phyloP scores from a whole-genome alignment of 2,797 vertebrate genomes.

The Picus viridis region DNA sequence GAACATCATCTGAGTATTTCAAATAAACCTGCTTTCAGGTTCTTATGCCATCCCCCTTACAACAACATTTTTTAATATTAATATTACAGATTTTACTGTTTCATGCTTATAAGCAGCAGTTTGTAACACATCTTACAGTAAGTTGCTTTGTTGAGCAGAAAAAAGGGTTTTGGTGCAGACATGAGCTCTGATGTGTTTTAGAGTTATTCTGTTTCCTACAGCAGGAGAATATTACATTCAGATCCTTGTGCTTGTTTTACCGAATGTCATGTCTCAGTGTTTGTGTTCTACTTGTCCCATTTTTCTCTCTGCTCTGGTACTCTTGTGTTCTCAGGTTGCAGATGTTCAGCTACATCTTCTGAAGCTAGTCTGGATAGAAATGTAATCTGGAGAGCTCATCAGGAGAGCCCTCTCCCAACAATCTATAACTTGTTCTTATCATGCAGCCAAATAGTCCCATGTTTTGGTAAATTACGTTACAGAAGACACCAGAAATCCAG shows the following conservation, averaged over 20 bases:
- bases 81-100: neutral
- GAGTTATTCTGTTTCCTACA: neutral
- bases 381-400: neutral
- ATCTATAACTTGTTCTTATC: neutral
- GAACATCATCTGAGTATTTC: neutral
- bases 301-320: neutral
- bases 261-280: neutral
- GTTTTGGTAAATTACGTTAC: neutral
- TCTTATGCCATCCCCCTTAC: neutral
- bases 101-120: neutral
- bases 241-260: neutral
- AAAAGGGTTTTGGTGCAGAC: neutral
- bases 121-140: neutral
- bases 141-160: rapidly evolving
- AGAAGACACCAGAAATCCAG: neutral
- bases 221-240: neutral
- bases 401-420: neutral
- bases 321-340: constrained; percentile 30
- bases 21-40: neutral
- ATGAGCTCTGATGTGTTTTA: neutral
- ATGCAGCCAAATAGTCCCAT: neutral
- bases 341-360: neutral
- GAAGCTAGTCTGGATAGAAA: neutral
- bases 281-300: constrained; percentile 16
- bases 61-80: neutral